Percentiles rank a stretch among this genome's conserved stretches.
Evolutionary conservation across 2,113 vertebrate genomes (phyloP).

Genomic region (Puma concolor): DNA sequence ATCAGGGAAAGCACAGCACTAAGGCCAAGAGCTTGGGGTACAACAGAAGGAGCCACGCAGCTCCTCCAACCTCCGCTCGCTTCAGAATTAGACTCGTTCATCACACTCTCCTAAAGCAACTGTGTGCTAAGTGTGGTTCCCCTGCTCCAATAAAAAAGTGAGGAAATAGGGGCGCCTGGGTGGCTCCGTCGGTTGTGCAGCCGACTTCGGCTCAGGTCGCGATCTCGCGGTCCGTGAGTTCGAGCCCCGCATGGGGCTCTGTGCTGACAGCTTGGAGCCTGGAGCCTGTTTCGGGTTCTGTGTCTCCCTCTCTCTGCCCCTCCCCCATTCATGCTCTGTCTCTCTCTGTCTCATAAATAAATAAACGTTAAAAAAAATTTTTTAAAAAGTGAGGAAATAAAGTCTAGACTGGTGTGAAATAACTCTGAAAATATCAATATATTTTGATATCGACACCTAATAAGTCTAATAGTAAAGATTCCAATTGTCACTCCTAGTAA

Average conservation of each 20-base stretch:
- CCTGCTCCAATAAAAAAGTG: not conserved
- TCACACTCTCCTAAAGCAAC: not conserved
- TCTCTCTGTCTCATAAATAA: too few species aligned
- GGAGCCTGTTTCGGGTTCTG: too few species aligned
- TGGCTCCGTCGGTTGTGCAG: too few species aligned
- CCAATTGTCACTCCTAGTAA: not conserved
- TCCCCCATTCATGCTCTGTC: too few species aligned
- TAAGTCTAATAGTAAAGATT: constrained; percentile 13
- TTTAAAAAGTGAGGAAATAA: not conserved
- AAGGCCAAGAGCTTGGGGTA: not conserved
- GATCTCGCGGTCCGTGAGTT: too few species aligned
- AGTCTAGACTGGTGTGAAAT: not conserved
- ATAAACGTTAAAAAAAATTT: too few species aligned
- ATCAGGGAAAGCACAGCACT: not conserved
- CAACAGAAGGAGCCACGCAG: not conserved
- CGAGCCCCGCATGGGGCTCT: too few species aligned
- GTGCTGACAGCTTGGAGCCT: too few species aligned
- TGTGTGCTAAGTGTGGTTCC: not conserved
- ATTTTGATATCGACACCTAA: not conserved
- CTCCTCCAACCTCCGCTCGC: not conserved
- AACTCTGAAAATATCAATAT: not conserved
- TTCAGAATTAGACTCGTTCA: not conserved
- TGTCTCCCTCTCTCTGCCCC: too few species aligned
- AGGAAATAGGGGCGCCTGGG: not conserved
- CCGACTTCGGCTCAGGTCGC: too few species aligned